Evolutionary conservation across 1,140 invertebrate genomes (phyloP), one percentile per base, ranked within the genome.

Genomic region (Neomicropteryx cornuta): DNA sequence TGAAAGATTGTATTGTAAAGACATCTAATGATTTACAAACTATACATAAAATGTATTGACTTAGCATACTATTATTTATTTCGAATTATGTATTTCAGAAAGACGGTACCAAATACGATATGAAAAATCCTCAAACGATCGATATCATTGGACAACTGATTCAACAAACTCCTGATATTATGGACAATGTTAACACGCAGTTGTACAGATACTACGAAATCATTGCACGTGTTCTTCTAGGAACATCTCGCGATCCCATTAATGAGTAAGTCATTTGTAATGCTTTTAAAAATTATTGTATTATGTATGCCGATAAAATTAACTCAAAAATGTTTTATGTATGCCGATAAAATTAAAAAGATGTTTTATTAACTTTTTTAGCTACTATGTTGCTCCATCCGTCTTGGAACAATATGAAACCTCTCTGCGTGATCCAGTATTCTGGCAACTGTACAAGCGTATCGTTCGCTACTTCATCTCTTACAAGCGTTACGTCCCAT

Each of bases 111-210:
- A 51, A 49, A 18, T 38, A 72, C 14, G 53, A 69, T 33, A 56
- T 76, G n/a, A 60, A 60, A 44, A 58, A 66, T 11, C 55, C 68
- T 2, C 62, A 71, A 10, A 62, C 65, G 18, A 49, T 79, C 33
- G 69, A 79, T 50, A 68, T 71, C 35, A 63, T 86, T 23, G 79
- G 75, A 20, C 77, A 83, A 50, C 58, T 79, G 32, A 73, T 83
- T 47, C 77, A 84, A 68, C 69, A 70, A 5, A 83, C 81, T 48
- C 56, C 60, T 13, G 76, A 83, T 41, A 72, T 73, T 4, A 68
- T 66, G 41, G 76, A 81, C 48, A 55, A 56, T 18, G 55, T 65
- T 38, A 78, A 65, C 28, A 51, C 71, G 24, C 60, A 68, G 43
- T 62, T 68, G 46, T 71, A 68, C 39, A 68, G 65, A 38, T 73